Base-by-base conservation (phyloP, 2,113 vertebrate genomes). In the Neolamprologus tretocephalus region DNA sequence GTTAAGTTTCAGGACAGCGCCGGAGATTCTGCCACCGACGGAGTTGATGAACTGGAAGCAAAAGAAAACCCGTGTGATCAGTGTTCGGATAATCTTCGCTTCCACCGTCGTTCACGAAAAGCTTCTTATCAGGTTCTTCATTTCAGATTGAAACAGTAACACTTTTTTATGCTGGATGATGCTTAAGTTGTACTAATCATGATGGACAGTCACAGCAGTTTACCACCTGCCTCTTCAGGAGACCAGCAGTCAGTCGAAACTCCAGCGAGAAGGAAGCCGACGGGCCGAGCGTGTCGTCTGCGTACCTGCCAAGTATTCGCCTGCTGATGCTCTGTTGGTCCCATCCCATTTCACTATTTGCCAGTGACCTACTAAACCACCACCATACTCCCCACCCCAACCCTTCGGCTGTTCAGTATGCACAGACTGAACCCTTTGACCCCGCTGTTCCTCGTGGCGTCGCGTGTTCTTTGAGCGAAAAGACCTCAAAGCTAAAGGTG, bases 371-470 rank as follows among this genome's bases (percentile, higher is more conserved):
- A 8, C 23, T 16, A 33, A 78, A 17, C 78, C 23, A 42, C 71
- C 37, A 23, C 83, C 71, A 35, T 35, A 7, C 10, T 6, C 14
- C 37, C 78, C 40, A n/a, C 28, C n/a, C 51, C 26, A 16, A 81
- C 19, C 86, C 81, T 83, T 82, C 40, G 85, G 71, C 88, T 85
- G 78, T 86, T 87, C 83, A 88, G 91, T 93, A 93, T 93, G 93
- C 95, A 93, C 89, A 92, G 90, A 91, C 92, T 85, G 86, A 88
- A 89, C 81, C 71, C 89, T 82, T 81, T n/a, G 21, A 81, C 88
- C 90, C 89, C 81, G 66, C 66, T 91, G 55, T 83, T 82, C 89
- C 83, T 91, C 81, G 86, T 86, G 89, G 86, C 85, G 57, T 91
- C 80, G 79, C 82, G 55, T 78, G 80, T 91, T 94, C 89, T 89